Conservation (phyloP, 2,113 vertebrate species). For the Hippocampus abdominalis region DNA sequence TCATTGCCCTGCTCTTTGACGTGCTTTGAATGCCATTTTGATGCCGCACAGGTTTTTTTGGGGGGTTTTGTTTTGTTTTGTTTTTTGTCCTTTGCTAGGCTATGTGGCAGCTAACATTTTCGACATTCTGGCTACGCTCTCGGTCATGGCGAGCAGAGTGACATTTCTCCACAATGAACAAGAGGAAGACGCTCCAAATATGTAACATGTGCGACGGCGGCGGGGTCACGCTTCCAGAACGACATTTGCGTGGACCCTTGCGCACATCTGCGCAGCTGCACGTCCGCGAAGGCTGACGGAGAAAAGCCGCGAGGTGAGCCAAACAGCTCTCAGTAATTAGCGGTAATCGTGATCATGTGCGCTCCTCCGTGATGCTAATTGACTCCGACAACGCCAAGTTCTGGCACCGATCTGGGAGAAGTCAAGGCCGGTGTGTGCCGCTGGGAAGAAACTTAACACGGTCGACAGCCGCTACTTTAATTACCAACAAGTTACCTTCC, state of each 20-base stretch:
- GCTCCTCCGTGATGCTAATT: conserved; percentile 15
- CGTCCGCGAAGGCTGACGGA: conserved; percentile 4
- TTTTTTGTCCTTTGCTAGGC: no score
- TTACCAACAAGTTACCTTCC: not conserved
- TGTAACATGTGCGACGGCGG: conserved; percentile 1
- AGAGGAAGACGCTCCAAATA: not conserved
- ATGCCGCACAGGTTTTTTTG: no score
- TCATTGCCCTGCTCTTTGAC: no score
- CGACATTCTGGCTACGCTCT: no score
- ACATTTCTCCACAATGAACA: no score
- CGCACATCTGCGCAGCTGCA: not conserved
- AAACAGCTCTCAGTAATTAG: conserved; percentile 32
- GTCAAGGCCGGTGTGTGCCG: not conserved
- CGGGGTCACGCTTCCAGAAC: conserved; percentile 1
- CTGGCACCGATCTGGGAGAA: conserved; percentile 16
- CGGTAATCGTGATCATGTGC: conserved; percentile 30
- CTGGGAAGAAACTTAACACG: not conserved
- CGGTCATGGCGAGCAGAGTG: no score
- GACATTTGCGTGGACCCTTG: conserved; percentile 4
- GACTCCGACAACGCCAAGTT: conserved; percentile 25
- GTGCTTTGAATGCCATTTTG: no score
- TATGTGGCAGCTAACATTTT: no score
- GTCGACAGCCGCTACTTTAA: not conserved
- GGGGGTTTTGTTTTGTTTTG: no score
- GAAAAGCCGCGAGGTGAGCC: not conserved